Evolutionary conservation across 2,113 vertebrate species (phyloP).

Genomic region (Motacilla alba): DNA sequence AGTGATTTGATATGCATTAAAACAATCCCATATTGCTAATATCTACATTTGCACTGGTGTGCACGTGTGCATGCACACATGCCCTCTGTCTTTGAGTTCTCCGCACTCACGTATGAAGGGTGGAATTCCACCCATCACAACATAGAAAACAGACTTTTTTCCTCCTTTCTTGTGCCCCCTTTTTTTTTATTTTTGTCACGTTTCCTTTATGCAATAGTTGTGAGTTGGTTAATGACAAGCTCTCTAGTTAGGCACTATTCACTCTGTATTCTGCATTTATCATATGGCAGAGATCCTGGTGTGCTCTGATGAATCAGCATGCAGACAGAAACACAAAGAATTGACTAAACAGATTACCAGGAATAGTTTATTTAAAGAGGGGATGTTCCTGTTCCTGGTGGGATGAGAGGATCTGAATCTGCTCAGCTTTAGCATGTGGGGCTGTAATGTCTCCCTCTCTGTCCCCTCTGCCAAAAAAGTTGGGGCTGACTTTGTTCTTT

Average conservation of each 20-base stretch:
- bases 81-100: background rate
- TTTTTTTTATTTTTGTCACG: background rate
- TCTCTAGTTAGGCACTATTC: background rate
- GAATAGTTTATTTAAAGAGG: background rate
- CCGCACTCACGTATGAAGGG: fast-evolving
- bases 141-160: background rate
- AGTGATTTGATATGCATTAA: background rate
- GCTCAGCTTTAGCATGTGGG: background rate
- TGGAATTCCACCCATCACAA: background rate
- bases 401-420: background rate
- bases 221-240: background rate
- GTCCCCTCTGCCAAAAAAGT: background rate
- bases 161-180: background rate
- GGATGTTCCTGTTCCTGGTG: background rate
- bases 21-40: background rate
- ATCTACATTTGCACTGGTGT: background rate
- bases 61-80: background rate
- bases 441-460: background rate
- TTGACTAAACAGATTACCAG: background rate
- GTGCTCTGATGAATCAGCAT: background rate
- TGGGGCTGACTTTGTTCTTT: background rate
- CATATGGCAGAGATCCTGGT: background rate
- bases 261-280: background rate
- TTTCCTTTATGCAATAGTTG: background rate
- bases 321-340: background rate